A percentile compares a stretch with the other conserved stretches of the same genome.
Evolutionary conservation across 2,888 invertebrate species (phyloP).

Genomic region (Mystacides longicornis): DNA sequence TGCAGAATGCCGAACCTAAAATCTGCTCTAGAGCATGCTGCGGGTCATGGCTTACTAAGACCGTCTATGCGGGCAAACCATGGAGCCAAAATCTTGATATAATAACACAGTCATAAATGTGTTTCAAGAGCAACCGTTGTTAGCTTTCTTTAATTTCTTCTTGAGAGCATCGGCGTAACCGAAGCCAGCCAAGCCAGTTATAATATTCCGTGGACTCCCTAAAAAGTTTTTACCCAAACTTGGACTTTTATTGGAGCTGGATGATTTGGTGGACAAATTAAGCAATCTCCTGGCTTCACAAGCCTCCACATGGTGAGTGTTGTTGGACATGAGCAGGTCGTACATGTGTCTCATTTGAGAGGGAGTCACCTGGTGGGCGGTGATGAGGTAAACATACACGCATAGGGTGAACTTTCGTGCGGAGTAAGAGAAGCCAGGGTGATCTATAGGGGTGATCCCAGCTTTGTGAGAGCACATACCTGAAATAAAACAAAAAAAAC

Average conservation of each 20-base stretch:
- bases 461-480: constrained; percentile 58
- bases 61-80: too few relatives aligned
- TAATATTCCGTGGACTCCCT: constrained; percentile 22
- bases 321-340: neutral
- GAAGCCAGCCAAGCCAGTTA: constrained; percentile 16
- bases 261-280: neutral
- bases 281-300: constrained; percentile 11
- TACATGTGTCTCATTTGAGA: constrained; percentile 17
- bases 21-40: too few relatives aligned
- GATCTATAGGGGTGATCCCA: constrained; percentile 52
- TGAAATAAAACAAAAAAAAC: constrained; percentile 26
- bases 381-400: constrained; percentile 16
- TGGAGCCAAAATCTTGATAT: too few relatives aligned
- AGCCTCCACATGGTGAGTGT: constrained; percentile 7
- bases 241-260: constrained; percentile 1
- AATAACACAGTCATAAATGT: neutral
- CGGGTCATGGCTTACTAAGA: too few relatives aligned
- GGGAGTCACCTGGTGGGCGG: constrained; percentile 23
- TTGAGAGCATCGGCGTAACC: constrained; percentile 14
- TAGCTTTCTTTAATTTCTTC: constrained; percentile 12
- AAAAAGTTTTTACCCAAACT: constrained; percentile 5
- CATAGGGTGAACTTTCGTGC: constrained; percentile 17
- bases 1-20: too few relatives aligned
- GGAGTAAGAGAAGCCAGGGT: constrained; percentile 56
- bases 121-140: constrained; percentile 19